Conservation (phyloP, 2,113 vertebrate genomes). For the Climacteris rufus region DNA sequence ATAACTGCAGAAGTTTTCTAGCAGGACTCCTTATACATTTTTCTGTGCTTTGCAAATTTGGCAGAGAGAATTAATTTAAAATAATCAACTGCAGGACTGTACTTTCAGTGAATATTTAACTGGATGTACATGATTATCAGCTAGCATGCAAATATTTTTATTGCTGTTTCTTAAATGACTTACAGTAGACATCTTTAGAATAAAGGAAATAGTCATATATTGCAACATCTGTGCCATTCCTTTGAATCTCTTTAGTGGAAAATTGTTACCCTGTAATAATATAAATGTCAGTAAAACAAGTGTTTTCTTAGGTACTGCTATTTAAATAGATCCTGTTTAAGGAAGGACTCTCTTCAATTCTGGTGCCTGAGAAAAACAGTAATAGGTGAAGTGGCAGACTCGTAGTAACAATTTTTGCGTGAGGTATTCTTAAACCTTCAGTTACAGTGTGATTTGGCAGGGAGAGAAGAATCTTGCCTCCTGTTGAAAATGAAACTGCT, state of each 20-base stretch:
- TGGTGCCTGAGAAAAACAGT: neutral
- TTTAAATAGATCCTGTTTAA: neutral
- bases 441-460: neutral
- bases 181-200: neutral
- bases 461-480: neutral
- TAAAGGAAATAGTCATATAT: neutral
- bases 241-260: neutral
- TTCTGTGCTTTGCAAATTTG: neutral
- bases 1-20: neutral
- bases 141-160: neutral
- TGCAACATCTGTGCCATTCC: neutral
- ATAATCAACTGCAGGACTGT: neutral
- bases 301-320: neutral
- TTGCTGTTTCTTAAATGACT: neutral
- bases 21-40: fast-evolving
- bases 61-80: neutral
- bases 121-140: neutral
- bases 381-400: neutral
- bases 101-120: neutral
- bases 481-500: neutral
- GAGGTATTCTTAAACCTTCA: neutral
- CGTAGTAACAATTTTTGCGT: neutral
- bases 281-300: neutral
- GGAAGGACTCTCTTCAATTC: neutral
- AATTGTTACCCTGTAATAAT: neutral